phyloP scores from a whole-genome alignment of 2,888 invertebrate genomes.

The Agapetus fuscipes region DNA sequence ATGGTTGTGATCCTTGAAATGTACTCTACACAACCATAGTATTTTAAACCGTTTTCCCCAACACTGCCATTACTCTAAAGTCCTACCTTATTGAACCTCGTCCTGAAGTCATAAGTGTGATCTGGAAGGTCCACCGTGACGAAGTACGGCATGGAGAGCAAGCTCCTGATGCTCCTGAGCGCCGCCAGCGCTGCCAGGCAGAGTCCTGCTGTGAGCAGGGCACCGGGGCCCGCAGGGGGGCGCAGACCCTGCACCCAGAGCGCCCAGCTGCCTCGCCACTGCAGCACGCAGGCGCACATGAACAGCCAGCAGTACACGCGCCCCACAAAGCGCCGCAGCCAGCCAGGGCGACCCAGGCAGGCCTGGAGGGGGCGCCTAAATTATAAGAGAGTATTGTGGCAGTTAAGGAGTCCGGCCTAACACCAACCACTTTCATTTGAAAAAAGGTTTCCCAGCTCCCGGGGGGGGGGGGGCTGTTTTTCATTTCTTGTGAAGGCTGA shows the following conservation, averaged over 20 bases:
- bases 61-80: no score
- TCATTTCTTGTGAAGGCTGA: no score
- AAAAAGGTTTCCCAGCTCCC: no score
- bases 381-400: no score
- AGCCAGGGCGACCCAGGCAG: constrained; percentile 27
- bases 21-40: no score
- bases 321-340: constrained; percentile 29
- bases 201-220: constrained; percentile 22
- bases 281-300: constrained; percentile 36
- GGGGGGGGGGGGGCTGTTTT: no score
- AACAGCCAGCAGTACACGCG: constrained; percentile 38
- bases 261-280: constrained; percentile 46
- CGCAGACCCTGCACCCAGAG: constrained; percentile 23
- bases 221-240: constrained; percentile 17
- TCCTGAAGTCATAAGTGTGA: constrained; percentile 49
- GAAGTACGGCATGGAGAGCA: constrained; percentile 48
- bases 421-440: no score
- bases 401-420: no score
- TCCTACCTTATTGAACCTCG: constrained; percentile 45
- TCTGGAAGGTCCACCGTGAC: constrained; percentile 48
- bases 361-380: neutral
- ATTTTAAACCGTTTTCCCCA: no score
- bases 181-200: constrained; percentile 24
- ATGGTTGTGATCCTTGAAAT: no score
- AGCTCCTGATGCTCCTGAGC: constrained; percentile 43